Evolutionary conservation across 2,797 vertebrate genomes (phyloP).

Genomic region (Aphelocoma californica): DNA sequence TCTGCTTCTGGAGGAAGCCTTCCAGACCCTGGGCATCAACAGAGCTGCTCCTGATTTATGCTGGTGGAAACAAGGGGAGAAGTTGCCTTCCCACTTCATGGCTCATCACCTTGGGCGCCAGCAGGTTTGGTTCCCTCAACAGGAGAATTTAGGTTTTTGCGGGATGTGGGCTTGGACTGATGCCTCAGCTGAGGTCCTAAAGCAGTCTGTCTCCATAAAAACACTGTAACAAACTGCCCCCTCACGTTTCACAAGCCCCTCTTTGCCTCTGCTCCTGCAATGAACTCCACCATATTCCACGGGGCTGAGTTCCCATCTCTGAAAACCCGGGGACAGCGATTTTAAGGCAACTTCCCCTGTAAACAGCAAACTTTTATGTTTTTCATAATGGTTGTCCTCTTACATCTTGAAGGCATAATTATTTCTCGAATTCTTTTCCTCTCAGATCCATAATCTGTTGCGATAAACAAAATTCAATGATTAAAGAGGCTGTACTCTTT

Average conservation of each 20-base stretch:
- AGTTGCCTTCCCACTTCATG: not conserved
- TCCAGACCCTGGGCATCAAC: not conserved
- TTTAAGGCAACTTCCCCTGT: not conserved
- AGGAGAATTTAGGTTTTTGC: not conserved
- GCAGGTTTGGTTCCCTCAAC: not conserved
- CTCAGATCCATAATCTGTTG: not conserved
- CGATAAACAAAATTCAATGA: not conserved
- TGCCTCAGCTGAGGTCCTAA: not conserved
- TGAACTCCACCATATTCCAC: not conserved
- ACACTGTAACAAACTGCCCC: not conserved
- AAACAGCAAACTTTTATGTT: not conserved
- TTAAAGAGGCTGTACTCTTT: not conserved
- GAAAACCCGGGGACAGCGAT: not conserved
- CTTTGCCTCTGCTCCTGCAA: not conserved
- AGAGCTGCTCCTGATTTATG: not conserved
- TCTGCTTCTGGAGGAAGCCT: not conserved
- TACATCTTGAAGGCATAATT: not conserved
- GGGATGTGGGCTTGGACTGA: not conserved
- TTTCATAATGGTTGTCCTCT: not conserved
- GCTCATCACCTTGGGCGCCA: not conserved
- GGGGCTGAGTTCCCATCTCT: not conserved
- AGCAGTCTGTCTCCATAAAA: conserved; percentile 7
- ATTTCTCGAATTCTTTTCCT: not conserved
- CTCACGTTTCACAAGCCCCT: not conserved
- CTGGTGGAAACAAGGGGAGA: not conserved